Base-by-base conservation (phyloP, 2,888 invertebrate species). In the Deilephila elpenor region DNA sequence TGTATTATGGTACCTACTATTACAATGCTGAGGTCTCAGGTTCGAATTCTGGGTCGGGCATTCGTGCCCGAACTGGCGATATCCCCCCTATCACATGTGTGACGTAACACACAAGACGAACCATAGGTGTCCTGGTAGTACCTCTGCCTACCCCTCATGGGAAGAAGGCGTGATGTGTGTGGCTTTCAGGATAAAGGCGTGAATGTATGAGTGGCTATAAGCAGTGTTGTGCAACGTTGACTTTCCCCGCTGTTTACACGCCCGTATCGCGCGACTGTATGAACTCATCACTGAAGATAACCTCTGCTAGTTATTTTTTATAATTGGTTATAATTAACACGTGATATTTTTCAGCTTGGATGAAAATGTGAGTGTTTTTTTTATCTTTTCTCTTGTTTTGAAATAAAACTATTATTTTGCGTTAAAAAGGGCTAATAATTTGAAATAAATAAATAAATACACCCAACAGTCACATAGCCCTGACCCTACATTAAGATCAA, bases 211-310 rank as follows among this genome's bases (percentile, higher is more conserved):
- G 37, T 62, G 5, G 62, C 6, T 62, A 62, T 44, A 25, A 44
- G 6, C 25, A 25, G n/a, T 51, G 67, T 67, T 67, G 67, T 51
- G 67, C 67, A 67, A 67, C 51, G 14, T 25, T 51, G 44, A 67
- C 44, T 51, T 67, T 67, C 51, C 51, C 67, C 19, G 20, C 17
- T 67, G 67, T 67, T 64, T 67, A 67, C 67, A 17, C 44, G 44
- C 44, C 17, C 3, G 3, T 67, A 67, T 67, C 67, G 67, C 25
- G 25, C 51, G 44, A 67, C 37, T 67, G 25, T 51, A 44, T 67
- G 67, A 67, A 67, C 67, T 44, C 5, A 19, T 62, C 61, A 64
- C 64, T n/a, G 3, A 4, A 67, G 67, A 67, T 67, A 67, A 67
- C 51, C 64, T 44, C 11, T 44, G 19, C 37, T 20, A 8, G 34